A percentile compares a stretch with the other conserved stretches of the same genome.
phyloP scores from a whole-genome alignment of 2,113 vertebrate genomes.

The Aptenodytes forsteri region DNA sequence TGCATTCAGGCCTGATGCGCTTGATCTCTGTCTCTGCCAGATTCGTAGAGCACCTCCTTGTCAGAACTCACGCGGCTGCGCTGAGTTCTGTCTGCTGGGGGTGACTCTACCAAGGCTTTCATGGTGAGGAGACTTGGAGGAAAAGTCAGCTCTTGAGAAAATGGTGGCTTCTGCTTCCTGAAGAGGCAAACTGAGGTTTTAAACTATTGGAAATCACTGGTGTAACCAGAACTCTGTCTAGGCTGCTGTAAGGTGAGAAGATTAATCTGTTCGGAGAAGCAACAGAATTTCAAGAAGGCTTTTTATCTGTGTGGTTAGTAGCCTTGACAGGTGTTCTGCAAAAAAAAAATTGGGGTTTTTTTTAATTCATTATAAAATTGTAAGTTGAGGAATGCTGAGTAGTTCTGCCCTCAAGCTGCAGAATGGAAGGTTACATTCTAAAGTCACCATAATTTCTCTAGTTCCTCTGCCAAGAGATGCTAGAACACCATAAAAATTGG shows the following conservation, averaged over 20 bases:
- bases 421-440: background rate
- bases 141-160: background rate
- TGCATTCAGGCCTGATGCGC: rapidly evolving
- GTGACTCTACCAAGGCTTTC: background rate
- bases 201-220: background rate
- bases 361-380: background rate
- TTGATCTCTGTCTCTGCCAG: rapidly evolving
- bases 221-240: background rate
- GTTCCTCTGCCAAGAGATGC: background rate
- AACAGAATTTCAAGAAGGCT: background rate
- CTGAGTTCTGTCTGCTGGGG: background rate
- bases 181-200: background rate
- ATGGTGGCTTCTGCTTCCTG: background rate
- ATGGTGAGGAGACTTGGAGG: background rate
- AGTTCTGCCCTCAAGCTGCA: background rate
- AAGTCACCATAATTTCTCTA: background rate
- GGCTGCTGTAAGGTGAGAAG: background rate
- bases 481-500: background rate
- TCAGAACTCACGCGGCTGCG: rapidly evolving
- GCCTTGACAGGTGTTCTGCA: background rate
- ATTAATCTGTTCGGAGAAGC: background rate
- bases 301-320: background rate
- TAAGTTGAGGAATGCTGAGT: background rate
- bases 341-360: background rate
- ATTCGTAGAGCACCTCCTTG: background rate